Conservation (phyloP, 2,797 vertebrate species). For the Garrulus glandarius region DNA sequence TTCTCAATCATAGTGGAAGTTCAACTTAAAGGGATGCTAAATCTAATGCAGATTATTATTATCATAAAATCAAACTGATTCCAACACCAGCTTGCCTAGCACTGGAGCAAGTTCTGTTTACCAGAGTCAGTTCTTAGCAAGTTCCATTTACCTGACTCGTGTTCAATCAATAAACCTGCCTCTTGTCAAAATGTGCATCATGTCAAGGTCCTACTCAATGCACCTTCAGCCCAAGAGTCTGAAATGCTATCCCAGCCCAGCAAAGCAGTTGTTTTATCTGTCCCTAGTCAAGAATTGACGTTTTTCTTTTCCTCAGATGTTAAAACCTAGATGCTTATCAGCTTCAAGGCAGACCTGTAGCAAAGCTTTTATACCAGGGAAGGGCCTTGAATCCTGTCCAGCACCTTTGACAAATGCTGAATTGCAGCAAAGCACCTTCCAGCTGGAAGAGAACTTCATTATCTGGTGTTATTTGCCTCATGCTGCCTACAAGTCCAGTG, state of each 20-base stretch:
- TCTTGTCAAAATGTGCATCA: background rate
- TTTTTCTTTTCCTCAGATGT: background rate
- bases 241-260: background rate
- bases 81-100: background rate
- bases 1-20: background rate
- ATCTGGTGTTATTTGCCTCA: background rate
- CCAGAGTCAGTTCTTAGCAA: background rate
- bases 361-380: background rate
- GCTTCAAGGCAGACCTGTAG: background rate
- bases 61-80: background rate
- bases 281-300: background rate
- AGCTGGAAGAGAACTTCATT: conserved; percentile 10
- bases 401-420: background rate
- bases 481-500: background rate
- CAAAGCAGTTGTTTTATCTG: background rate
- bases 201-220: background rate
- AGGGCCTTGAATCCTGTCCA: background rate
- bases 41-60: background rate
- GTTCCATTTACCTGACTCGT: background rate
- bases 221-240: background rate
- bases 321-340: background rate
- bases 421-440: background rate
- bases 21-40: background rate
- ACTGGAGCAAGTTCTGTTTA: background rate
- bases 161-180: background rate